A percentile compares a stretch with the other conserved stretches of the same genome.
phyloP scores from a whole-genome alignment of 2,888 invertebrate species.

The Drymonia ruficornis region DNA sequence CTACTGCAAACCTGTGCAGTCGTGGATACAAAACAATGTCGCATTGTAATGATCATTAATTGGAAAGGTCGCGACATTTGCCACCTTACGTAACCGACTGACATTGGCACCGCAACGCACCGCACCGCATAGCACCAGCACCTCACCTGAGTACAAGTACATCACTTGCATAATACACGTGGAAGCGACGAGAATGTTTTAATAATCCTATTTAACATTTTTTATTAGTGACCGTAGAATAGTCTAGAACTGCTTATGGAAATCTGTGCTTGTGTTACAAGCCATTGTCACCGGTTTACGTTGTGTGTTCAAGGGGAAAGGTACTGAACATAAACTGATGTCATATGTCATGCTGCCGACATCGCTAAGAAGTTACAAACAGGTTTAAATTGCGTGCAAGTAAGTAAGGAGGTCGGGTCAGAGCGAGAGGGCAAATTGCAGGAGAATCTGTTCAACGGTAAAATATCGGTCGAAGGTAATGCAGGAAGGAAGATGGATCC shows the following conservation, averaged over 20 bases:
- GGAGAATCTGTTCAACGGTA: background rate
- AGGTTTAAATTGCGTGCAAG: background rate
- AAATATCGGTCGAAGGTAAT: too few species aligned
- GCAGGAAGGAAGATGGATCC: background rate
- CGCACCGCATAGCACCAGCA: background rate
- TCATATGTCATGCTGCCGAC: background rate
- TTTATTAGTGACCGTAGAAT: constrained; percentile 1
- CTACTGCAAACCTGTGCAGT: background rate
- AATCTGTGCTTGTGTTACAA: too few species aligned
- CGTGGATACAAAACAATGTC: background rate
- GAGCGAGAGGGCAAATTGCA: constrained; percentile 4
- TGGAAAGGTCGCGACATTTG: constrained; percentile 11
- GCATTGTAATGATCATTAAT: constrained; percentile 2
- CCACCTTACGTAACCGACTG: background rate
- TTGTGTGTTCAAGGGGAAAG: too few species aligned
- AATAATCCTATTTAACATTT: background rate
- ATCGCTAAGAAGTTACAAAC: background rate
- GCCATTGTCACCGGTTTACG: background rate
- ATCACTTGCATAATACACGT: background rate
- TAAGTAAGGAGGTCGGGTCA: constrained; percentile 1
- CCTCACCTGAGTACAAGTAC: background rate
- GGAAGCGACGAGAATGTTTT: background rate
- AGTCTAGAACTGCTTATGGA: too few species aligned
- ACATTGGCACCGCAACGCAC: background rate
- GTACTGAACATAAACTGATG: background rate